phyloP scores from a whole-genome alignment of 2,888 invertebrate species.

The Dione vanillae region DNA sequence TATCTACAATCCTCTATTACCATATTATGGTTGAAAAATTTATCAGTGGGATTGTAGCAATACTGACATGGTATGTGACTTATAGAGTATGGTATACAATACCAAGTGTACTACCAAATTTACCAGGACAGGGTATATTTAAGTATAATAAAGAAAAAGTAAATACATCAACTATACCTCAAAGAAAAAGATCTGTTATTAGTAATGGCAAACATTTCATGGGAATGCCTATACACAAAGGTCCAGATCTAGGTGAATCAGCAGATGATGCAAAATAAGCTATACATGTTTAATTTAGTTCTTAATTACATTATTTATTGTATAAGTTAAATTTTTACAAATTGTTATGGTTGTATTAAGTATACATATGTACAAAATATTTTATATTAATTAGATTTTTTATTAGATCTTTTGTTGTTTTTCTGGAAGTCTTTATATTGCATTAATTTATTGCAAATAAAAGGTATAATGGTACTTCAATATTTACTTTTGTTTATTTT shows the following conservation, averaged over 20 bases:
- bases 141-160: slow-evolving; percentile 87
- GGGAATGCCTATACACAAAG: slow-evolving; percentile 90
- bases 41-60: slow-evolving; percentile 93
- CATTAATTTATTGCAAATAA: slow-evolving; percentile 5
- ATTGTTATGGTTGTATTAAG: slow-evolving; percentile 4
- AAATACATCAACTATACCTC: slow-evolving; percentile 56
- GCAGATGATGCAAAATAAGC: slow-evolving; percentile 66
- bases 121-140: slow-evolving; percentile 92
- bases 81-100: slow-evolving; percentile 92
- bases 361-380: slow-evolving; percentile 10
- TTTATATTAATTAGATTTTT: background rate
- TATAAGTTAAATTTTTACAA: slow-evolving; percentile 13
- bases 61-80: slow-evolving; percentile 95
- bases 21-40: slow-evolving; percentile 98
- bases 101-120: slow-evolving; percentile 85
- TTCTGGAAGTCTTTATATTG: background rate
- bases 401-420: background rate
- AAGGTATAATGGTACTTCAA: slow-evolving; percentile 19
- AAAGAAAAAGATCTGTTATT: slow-evolving; percentile 72
- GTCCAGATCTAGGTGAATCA: slow-evolving; percentile 63
- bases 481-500: background rate
- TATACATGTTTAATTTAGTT: slow-evolving; percentile 20
- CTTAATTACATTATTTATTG: slow-evolving; percentile 16
- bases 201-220: slow-evolving; percentile 87
- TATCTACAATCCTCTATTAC: slow-evolving; percentile 96